phyloP scores from a whole-genome alignment of 2,888 invertebrate genomes.

The Hydriomena furcata region DNA sequence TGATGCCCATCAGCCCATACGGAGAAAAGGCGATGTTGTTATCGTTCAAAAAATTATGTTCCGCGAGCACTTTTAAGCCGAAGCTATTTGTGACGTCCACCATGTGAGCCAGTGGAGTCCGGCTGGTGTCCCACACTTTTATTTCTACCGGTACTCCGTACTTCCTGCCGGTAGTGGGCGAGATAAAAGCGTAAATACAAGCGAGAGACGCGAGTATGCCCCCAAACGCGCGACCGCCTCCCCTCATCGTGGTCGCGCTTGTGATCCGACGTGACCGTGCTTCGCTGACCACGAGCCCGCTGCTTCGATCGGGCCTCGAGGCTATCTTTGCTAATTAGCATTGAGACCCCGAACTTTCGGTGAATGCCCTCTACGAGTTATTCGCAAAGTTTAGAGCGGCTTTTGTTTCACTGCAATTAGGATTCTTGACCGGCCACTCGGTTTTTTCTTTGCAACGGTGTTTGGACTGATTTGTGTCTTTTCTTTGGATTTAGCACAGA shows the following conservation, averaged over 20 bases:
- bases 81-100: conserved; percentile 91
- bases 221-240: conserved; percentile 57
- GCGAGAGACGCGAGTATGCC: conserved; percentile 36
- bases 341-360: conserved; percentile 65
- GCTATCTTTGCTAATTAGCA: conserved; percentile 72
- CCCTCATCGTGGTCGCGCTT: conserved; percentile 67
- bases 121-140: conserved; percentile 70
- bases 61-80: conserved; percentile 86
- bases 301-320: conserved; percentile 43
- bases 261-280: conserved; percentile 52
- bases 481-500: no score
- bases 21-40: conserved; percentile 94
- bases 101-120: conserved; percentile 88
- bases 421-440: conserved; percentile 6
- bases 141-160: conserved; percentile 73
- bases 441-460: conserved; percentile 10
- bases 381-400: conserved; percentile 39
- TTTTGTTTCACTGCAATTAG: conserved; percentile 36
- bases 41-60: conserved; percentile 88
- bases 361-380: conserved; percentile 69
- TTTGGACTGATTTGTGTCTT: background rate
- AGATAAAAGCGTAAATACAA: conserved; percentile 41
- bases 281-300: conserved; percentile 54
- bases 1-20: conserved; percentile 90
- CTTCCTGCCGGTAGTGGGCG: conserved; percentile 43